Percentiles rank a stretch among this genome's conserved stretches.
phyloP scores from a whole-genome alignment of 1,140 invertebrate species.

The Agrilus planipennis region DNA sequence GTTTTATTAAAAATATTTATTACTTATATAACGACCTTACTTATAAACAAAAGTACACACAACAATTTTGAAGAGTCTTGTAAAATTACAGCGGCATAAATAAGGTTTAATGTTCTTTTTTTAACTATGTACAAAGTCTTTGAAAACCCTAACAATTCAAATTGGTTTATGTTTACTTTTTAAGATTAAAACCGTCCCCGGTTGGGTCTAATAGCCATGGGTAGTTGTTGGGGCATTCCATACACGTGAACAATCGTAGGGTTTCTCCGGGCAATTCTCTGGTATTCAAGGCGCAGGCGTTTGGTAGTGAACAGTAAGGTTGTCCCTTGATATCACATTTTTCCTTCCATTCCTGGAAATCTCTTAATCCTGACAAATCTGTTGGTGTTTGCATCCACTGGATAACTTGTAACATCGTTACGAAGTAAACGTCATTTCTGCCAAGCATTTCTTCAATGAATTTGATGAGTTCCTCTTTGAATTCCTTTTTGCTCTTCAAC shows the following conservation, averaged over 20 bases:
- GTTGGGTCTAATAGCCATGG: constrained; percentile 92
- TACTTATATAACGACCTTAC: too few relatives aligned
- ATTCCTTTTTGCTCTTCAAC: constrained; percentile 89
- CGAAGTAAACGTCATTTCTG: constrained; percentile 88
- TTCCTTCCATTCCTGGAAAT: constrained; percentile 92
- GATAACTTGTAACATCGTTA: constrained; percentile 86
- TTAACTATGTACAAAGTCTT: constrained; percentile 6
- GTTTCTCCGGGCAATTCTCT: constrained; percentile 86
- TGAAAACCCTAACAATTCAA: background rate
- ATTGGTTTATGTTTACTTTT: constrained; percentile 41
- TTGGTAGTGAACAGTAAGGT: constrained; percentile 82
- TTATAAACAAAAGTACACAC: too few relatives aligned
- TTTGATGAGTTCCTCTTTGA: constrained; percentile 80
- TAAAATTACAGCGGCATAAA: too few relatives aligned
- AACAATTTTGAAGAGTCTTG: too few relatives aligned
- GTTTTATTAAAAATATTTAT: too few relatives aligned
- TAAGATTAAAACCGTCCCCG: constrained; percentile 81
- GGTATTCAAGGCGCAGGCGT: constrained; percentile 79
- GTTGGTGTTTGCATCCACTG: constrained; percentile 97
- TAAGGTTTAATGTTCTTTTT: too few relatives aligned
- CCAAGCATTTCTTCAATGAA: constrained; percentile 87
- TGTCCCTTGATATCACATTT: constrained; percentile 91
- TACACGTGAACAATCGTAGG: constrained; percentile 83
- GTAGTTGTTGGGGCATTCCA: constrained; percentile 92
- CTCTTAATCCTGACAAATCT: constrained; percentile 70